Percentiles rank a stretch among this genome's conserved stretches.
Evolutionary conservation across 2,797 vertebrate species (phyloP).

Genomic region (Anisognathus igniventris): DNA sequence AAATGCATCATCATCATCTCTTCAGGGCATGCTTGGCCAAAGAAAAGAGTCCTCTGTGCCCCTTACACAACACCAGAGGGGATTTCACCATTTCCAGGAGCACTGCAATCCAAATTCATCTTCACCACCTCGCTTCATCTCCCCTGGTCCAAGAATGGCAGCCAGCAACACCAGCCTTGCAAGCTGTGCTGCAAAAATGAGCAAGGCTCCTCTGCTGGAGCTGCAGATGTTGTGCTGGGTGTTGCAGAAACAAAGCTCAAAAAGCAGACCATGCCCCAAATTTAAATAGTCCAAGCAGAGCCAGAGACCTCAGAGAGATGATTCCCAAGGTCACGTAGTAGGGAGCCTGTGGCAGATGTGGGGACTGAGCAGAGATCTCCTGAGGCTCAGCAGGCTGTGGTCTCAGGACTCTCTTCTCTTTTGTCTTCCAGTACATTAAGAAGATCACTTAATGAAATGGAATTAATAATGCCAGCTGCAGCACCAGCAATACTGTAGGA

Average conservation of each 20-base stretch:
- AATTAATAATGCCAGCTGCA: slow-evolving; percentile 55
- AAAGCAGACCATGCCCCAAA: slow-evolving; percentile 23
- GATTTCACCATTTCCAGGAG: not conserved
- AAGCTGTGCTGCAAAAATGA: not conserved
- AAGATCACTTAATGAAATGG: slow-evolving; percentile 52
- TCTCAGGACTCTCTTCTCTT: slow-evolving; percentile 7
- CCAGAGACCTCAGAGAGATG: not conserved
- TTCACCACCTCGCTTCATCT: not conserved
- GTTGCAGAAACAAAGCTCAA: not conserved
- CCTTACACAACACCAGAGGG: not conserved
- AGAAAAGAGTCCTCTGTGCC: not conserved
- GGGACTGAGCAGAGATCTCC: not conserved
- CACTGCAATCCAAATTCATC: not conserved
- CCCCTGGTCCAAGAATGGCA: not conserved
- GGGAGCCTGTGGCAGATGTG: not conserved
- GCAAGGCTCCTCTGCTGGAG: not conserved
- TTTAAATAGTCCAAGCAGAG: slow-evolving; percentile 26
- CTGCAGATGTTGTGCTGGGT: not conserved
- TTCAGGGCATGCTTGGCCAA: not conserved
- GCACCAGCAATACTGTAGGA: slow-evolving; percentile 20
- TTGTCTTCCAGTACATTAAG: slow-evolving; percentile 49
- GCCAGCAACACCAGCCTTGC: not conserved
- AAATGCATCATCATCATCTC: not conserved
- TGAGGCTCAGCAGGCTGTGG: not conserved
- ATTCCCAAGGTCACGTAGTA: not conserved